A percentile compares a stretch with the other conserved stretches of the same genome.
Conservation (phyloP, 2,888 invertebrate genomes). For the Amblyjoppa fuscipennis region DNA sequence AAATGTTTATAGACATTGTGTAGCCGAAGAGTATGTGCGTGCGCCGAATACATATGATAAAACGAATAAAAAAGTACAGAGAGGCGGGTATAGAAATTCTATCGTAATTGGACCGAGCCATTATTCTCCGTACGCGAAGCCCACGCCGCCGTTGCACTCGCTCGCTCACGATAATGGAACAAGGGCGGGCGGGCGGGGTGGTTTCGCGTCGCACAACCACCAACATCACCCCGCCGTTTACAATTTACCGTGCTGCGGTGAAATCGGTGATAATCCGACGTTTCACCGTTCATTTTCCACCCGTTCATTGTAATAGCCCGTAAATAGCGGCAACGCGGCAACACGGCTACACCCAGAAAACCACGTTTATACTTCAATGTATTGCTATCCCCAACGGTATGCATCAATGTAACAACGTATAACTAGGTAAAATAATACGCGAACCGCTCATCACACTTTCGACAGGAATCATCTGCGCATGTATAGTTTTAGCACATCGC, state of each 20-base stretch:
- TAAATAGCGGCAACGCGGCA: constrained; percentile 44
- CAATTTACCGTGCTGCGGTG: constrained; percentile 59
- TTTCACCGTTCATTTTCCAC: constrained; percentile 61
- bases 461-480: neutral
- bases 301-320: constrained; percentile 54
- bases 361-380: neutral
- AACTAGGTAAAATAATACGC: constrained; percentile 37
- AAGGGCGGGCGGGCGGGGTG: constrained; percentile 10
- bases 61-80: constrained; percentile 11
- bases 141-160: neutral
- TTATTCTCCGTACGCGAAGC: constrained; percentile 54
- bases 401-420: neutral
- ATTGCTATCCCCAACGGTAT: neutral
- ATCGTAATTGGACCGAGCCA: constrained; percentile 56
- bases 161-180: constrained; percentile 36
- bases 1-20: neutral
- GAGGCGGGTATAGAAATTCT: constrained; percentile 19
- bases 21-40: neutral
- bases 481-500: neutral
- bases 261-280: constrained; percentile 65
- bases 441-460: constrained; percentile 35
- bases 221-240: constrained; percentile 21
- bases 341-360: neutral
- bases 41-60: neutral
- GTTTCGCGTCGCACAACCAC: constrained; percentile 11